Base-by-base conservation (phyloP, 1,140 invertebrate genomes). In the Elymnias hypermnestra region DNA sequence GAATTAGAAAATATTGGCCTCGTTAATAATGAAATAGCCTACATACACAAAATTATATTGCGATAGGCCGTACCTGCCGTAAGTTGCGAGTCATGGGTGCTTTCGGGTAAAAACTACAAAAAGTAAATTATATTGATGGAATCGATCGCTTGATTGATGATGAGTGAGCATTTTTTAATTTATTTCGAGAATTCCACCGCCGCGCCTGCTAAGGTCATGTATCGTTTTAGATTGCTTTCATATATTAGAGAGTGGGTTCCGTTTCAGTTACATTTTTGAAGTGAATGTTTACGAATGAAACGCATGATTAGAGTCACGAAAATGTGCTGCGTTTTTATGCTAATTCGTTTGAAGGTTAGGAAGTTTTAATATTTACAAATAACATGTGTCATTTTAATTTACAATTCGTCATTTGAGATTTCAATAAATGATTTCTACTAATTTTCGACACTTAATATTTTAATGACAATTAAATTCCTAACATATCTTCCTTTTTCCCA, bases 111-210 rank as follows among this genome's bases (percentile, higher is more conserved):
- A 83, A 84, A 81, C 71, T 76, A 84, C 76, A 84, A 84, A 84
- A 84, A 84, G 68, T 82, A 84, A 82, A 84, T 84, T 82, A 84
- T 82, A 84, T 79, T 70, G 81, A 83, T 78, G 81, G 77, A 82
- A 78, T 84, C 81, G 77, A 84, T 63, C 53, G 69, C 71, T 84
- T 84, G 81, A 84, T 84, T 83, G 81, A 84, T 83, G 81, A 73
- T 84, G 81, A 84, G 74, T 75, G 74, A 73, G 77, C 81, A 70
- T 60, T 78, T 82, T 83, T 82, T 84, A 84, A 84, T 84, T 83
- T 83, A 72, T 83, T 82, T 82, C 76, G 68, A 82, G 75, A 62
- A 84, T 82, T 79, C 72, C 65, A 53, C 64, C 66, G 64, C 48
- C 48, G 50, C 54, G 59, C 29, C 48, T 52, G 59, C 55, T 72